phyloP scores from a whole-genome alignment of 2,888 invertebrate genomes.

The Ennomos quercinarius region DNA sequence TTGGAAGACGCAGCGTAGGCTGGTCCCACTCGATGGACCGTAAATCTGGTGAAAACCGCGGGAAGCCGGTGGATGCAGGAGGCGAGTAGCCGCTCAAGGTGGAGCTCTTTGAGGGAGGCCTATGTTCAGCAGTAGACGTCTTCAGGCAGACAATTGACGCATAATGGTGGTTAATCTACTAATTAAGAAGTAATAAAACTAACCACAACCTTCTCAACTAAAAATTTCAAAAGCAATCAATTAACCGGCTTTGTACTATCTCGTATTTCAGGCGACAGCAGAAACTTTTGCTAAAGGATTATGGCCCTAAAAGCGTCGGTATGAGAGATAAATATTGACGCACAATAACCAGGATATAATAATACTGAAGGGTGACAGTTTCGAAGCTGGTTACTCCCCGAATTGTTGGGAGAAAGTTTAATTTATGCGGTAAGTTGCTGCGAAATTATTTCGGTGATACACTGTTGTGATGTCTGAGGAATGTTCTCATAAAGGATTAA shows the following conservation, averaged over 20 bases:
- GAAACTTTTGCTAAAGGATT: constrained; percentile 45
- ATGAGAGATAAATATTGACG: constrained; percentile 53
- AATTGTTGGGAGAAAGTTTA: constrained; percentile 69
- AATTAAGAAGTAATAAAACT: constrained; percentile 1
- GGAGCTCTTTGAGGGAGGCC: too few relatives aligned
- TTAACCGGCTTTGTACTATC: constrained; percentile 52
- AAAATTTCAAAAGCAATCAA: constrained; percentile 54
- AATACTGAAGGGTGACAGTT: constrained; percentile 64
- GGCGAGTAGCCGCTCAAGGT: too few relatives aligned
- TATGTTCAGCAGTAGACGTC: too few relatives aligned
- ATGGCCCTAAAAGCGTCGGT: constrained; percentile 39
- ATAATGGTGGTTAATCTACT: too few relatives aligned
- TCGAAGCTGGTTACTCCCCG: constrained; percentile 60
- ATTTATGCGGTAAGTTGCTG: constrained; percentile 68
- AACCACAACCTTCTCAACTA: constrained; percentile 1
- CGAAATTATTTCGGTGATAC: constrained; percentile 60
- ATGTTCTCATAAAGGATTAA: constrained; percentile 9
- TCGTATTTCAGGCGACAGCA: constrained; percentile 41
- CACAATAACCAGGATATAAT: constrained; percentile 52
- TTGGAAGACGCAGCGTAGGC: too few relatives aligned
- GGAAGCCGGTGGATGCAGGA: too few relatives aligned
- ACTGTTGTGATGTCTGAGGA: constrained; percentile 40
- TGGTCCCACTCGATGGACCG: too few relatives aligned
- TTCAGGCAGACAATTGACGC: too few relatives aligned
- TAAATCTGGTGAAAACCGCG: too few relatives aligned